These are phyloP conservation scores for Leucoraja erinaceus DNA, from an alignment of 2,113 vertebrate species.

Conservation along the genomic window DNA sequence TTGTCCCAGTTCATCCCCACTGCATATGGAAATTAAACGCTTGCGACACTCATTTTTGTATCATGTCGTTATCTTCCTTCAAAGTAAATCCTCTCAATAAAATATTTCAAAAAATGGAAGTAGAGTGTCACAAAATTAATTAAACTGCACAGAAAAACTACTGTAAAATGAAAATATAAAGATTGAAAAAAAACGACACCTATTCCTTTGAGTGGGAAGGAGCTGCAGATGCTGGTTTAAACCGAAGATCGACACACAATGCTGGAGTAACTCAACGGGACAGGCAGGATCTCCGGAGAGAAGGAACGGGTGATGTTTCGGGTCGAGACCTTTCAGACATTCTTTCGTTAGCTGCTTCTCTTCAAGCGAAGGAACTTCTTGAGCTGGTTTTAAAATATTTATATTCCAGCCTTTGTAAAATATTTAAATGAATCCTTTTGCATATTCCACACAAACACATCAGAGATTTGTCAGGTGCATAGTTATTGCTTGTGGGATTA, in stretches of 20 bases:
- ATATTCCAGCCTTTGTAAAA: neutral
- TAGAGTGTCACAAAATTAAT: neutral
- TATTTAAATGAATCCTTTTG: neutral
- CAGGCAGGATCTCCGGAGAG: no score
- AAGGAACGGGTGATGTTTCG: no score
- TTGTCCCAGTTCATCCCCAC: no score
- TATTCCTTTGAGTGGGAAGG: no score
- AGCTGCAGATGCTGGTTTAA: no score
- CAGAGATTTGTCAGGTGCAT: neutral
- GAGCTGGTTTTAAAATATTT: neutral
- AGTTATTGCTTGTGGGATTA: neutral
- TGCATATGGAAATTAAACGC: no score
- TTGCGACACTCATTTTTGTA: neutral
- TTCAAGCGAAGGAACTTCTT: neutral
- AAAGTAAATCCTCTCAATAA: neutral
- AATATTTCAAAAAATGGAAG: neutral
- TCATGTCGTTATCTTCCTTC: neutral
- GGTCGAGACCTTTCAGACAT: neutral
- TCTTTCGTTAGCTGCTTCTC: neutral
- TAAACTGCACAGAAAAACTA: neutral
- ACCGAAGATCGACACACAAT: no score
- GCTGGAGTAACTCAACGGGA: no score
- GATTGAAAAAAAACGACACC: neutral
- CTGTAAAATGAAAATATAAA: neutral
- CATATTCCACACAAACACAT: neutral